A percentile compares a stretch with the other conserved stretches of the same genome.
Conservation (phyloP, 1,140 invertebrate genomes). For the Cotesia glomerata region DNA sequence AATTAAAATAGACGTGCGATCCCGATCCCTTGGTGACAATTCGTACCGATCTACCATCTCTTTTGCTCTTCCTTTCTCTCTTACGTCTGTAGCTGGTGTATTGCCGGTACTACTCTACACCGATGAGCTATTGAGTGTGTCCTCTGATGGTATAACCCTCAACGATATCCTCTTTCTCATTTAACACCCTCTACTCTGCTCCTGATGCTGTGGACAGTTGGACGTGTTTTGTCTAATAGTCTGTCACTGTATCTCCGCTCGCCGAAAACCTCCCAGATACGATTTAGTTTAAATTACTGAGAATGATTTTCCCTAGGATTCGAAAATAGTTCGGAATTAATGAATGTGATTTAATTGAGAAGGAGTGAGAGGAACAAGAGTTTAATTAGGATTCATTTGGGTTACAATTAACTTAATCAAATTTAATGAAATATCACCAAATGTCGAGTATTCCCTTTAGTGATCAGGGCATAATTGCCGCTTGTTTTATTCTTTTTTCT, state of each 20-base stretch:
- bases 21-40: slow-evolving; percentile 10
- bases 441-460: background rate
- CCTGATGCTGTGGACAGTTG: too few relatives aligned
- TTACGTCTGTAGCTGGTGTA: background rate
- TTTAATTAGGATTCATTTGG: slow-evolving; percentile 4
- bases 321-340: background rate
- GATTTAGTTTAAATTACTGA: slow-evolving; percentile 28
- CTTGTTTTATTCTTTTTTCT: slow-evolving; percentile 14
- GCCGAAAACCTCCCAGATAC: too few relatives aligned
- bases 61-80: slow-evolving; percentile 23
- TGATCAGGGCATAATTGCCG: slow-evolving; percentile 40
- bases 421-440: slow-evolving; percentile 36
- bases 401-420: slow-evolving; percentile 54
- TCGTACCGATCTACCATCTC: slow-evolving; percentile 17
- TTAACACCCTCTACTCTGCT: too few relatives aligned
- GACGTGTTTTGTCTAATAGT: too few relatives aligned
- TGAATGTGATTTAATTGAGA: background rate
- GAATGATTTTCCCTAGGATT: background rate
- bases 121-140: too few relatives aligned
- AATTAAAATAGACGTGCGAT: slow-evolving; percentile 53
- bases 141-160: too few relatives aligned
- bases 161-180: background rate
- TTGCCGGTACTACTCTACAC: background rate
- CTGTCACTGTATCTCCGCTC: too few relatives aligned
- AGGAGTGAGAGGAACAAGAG: background rate